These are phyloP conservation scores for Avahi laniger DNA, from an alignment of 2,797 vertebrate genomes.

Conservation along the genomic window DNA sequence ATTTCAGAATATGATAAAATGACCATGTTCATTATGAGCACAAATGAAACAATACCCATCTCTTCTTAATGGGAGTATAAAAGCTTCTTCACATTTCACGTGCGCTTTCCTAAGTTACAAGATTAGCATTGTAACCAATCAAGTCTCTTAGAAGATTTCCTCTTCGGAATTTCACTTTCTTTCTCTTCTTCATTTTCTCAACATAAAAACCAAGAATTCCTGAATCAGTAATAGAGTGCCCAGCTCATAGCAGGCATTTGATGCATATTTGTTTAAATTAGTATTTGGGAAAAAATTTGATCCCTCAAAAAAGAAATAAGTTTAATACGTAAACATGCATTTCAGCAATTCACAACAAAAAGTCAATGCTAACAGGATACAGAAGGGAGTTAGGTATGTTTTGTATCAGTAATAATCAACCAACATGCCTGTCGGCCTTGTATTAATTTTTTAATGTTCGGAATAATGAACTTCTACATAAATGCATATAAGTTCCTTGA, in stretches of 20 bases:
- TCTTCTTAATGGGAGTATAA: conserved; percentile 5
- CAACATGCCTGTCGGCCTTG: background rate
- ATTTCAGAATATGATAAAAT: conserved; percentile 9
- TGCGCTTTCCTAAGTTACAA: background rate
- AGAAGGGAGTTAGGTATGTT: background rate
- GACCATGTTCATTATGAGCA: background rate
- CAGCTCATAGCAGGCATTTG: background rate
- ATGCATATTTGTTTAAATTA: conserved; percentile 33
- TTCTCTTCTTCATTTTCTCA: background rate
- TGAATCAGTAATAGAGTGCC: background rate
- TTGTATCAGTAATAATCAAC: background rate
- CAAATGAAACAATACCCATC: background rate
- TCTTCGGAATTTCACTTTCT: background rate
- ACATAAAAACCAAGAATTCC: background rate
- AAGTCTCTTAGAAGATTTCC: background rate
- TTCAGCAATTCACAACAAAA: background rate
- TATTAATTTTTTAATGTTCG: conserved; percentile 25
- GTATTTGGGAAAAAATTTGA: background rate
- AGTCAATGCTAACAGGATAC: background rate
- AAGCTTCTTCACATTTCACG: background rate
- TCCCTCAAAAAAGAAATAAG: background rate
- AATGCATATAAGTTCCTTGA: background rate
- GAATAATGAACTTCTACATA: conserved; percentile 24
- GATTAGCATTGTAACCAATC: background rate
- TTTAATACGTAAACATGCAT: conserved; percentile 11